Evolutionary conservation across 2,797 vertebrate species (phyloP), one percentile per base, ranked within the genome.

Genomic region (Leptoclinus maculatus): DNA sequence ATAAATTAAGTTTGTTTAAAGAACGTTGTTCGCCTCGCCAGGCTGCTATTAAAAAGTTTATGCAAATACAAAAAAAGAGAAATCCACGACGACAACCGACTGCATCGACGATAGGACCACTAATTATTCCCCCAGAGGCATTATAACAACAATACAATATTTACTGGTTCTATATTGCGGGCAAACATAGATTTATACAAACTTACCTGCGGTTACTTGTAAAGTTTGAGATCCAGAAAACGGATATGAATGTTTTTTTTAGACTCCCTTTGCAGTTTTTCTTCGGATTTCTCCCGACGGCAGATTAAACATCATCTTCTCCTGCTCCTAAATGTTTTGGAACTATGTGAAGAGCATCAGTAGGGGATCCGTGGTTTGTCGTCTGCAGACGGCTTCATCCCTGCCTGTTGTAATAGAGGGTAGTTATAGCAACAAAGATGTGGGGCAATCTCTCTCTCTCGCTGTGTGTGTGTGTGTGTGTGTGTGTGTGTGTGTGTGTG

Each of bases 361-460:
- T 6, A 43, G 74, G 41, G 56, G 58, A 41, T 78, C 79, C 57
- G 75, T 1, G 51, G 45, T 70, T 29, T 43, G 87, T 71, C 59
- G 76, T 69, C 83, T 73, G 75, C 80, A 78, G 70, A 86, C 68
- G 47, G 74, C 54, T 86, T 78, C 83, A 72, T 79, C 87, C 32
- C 67, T 6, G 84, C 64, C 85, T 83, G 73, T 70, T 47, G 83
- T 41, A 66, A 54, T 78, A 14, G 68, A 83, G 81, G 75, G 45
- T 74, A 81, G 84, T 81, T 81, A 80, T 53, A 82, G 80, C 79
- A 59, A 72, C 67, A 54, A 79, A 62, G 77, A 88, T 84, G 81
- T 84, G 80, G 79, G 72, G 74, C 76, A 82, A 79, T 69, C 41
- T 36, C 25, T 12, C 13, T 56, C 54, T 69, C 76, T 49, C 32